A percentile compares a stretch with the other conserved stretches of the same genome.
phyloP scores from a whole-genome alignment of 1,140 invertebrate species.

The Euura saliciscinereae region DNA sequence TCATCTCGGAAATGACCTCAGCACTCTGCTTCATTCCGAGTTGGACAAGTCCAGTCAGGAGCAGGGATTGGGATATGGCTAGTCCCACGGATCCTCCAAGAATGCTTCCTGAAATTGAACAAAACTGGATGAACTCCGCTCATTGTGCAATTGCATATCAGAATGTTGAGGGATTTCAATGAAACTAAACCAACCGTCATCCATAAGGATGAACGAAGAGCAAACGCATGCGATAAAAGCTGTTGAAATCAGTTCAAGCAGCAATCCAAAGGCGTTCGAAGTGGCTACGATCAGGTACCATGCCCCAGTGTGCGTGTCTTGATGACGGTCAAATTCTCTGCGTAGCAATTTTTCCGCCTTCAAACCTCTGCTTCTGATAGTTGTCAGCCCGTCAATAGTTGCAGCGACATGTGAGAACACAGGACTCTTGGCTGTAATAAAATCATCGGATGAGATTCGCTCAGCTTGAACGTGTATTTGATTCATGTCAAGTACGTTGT shows the following conservation, averaged over 20 bases:
- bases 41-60: conserved; percentile 85
- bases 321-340: conserved; percentile 65
- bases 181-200: conserved; percentile 35
- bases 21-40: conserved; percentile 87
- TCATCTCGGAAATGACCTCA: conserved; percentile 86
- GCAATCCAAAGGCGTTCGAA: conserved; percentile 82
- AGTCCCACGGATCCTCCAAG: conserved; percentile 73
- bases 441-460: conserved; percentile 15
- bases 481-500: not conserved
- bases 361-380: conserved; percentile 74
- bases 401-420: conserved; percentile 73
- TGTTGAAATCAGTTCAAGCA: conserved; percentile 73
- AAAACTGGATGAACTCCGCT: no score
- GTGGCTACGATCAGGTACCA: conserved; percentile 80
- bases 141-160: no score
- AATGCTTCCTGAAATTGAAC: no score
- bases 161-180: no score
- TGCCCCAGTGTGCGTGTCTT: conserved; percentile 75
- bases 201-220: conserved; percentile 53
- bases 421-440: conserved; percentile 65
- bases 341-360: conserved; percentile 63
- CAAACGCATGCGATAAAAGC: conserved; percentile 66
- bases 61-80: conserved; percentile 81
- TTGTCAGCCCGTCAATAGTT: conserved; percentile 69
- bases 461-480: not conserved